These are phyloP conservation scores for Odontesthes bonariensis DNA, from an alignment of 2,113 vertebrate genomes.

Conservation along the genomic window DNA sequence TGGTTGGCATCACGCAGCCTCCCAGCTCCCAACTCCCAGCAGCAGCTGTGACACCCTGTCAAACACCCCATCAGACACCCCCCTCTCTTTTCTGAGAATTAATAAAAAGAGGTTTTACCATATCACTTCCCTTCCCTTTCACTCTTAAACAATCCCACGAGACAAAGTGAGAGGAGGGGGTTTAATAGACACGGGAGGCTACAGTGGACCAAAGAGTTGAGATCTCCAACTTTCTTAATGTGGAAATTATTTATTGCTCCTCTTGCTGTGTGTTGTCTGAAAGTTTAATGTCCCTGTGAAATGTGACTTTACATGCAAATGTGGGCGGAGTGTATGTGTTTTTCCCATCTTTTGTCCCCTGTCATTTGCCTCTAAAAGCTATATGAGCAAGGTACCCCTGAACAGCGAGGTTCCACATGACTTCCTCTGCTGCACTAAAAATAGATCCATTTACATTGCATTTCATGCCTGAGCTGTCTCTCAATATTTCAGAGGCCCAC, in stretches of 20 bases:
- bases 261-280: slow-evolving; percentile 52
- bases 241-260: slow-evolving; percentile 75
- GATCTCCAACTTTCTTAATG: slow-evolving; percentile 43
- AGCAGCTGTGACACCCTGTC: slow-evolving; percentile 29
- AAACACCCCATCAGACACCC: no score
- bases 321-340: slow-evolving; percentile 43
- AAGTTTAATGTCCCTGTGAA: slow-evolving; percentile 68
- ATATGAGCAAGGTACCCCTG: slow-evolving; percentile 49
- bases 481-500: slow-evolving; percentile 74
- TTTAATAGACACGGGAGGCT: slow-evolving; percentile 29
- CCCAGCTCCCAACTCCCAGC: slow-evolving; percentile 21
- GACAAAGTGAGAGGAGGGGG: slow-evolving; percentile 27
- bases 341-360: slow-evolving; percentile 16
- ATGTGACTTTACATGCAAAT: slow-evolving; percentile 76
- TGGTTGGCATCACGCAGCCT: slow-evolving; percentile 24
- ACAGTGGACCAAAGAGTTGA: slow-evolving; percentile 20
- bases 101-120: slow-evolving; percentile 59
- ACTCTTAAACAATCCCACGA: slow-evolving; percentile 45
- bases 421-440: slow-evolving; percentile 68
- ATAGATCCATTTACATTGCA: slow-evolving; percentile 78
- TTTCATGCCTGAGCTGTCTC: slow-evolving; percentile 72
- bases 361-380: slow-evolving; percentile 70
- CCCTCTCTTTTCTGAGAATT: slow-evolving; percentile 27
- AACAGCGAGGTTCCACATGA: slow-evolving; percentile 54
- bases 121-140: slow-evolving; percentile 60